Base-by-base conservation (phyloP, 2,888 invertebrate genomes). In the Drosophila flavopinicola region DNA sequence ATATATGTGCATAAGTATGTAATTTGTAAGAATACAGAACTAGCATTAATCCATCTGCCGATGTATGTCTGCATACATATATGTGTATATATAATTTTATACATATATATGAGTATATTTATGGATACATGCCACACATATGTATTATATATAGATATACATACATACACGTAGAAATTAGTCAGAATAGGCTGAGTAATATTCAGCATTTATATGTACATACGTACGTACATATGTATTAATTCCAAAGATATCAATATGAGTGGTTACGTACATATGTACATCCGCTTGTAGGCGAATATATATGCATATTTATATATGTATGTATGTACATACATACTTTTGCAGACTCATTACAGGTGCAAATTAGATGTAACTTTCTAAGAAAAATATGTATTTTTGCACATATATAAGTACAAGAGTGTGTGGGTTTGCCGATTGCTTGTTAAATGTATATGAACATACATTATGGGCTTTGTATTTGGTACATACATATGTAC, bases 131-230 rank as follows among this genome's bases (percentile, higher is more conserved):
- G 54, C 20, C 20, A 20, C 20, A 20, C 57, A 33, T 54, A 67
- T 64, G 44, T 45, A 47, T 52, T 38, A 61, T 58, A 51, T 45
- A 63, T 63, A 37, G 54, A 47, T 61, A 51, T 47, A 51, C 48
- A 61, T 54, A 63, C 57, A 58, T 59, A 59, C 60, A 51, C 25
- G 41, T 32, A 45, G 56, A 63, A 75, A 74, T 70, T 70, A 74
- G 70, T 70, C 70, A 74, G 69, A 61, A 23, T 48, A 68, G 75
- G 61, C 70, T 70, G 70, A 70, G 69, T 70, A 70, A 70, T 74
- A 59, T 74, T 54, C 47, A 33, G 45, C 51, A 44, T 2, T 3
- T 20, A 44, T 56, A 24, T 44, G 48, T 27, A 66, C 48, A 49
- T 39, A 51, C 45, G 32, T 49, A 29, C 29, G 38, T 58, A 54